Conservation (phyloP, 2,888 invertebrate species). For the Stegana nigrithorax region DNA sequence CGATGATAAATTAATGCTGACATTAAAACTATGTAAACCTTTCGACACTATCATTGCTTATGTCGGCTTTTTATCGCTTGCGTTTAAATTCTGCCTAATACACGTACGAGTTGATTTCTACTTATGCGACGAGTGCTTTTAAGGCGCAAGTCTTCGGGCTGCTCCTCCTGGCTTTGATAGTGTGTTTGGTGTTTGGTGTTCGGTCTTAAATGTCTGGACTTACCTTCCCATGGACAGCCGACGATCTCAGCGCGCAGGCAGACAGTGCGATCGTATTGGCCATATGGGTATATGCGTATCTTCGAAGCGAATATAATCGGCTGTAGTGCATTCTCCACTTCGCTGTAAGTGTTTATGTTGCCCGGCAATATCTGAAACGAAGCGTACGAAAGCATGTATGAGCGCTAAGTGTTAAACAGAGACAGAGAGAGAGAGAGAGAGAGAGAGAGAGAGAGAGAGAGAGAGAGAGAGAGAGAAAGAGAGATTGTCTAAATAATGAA, state of each 20-base stretch:
- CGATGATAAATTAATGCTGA: conserved; percentile 57
- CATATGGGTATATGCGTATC: conserved; percentile 83
- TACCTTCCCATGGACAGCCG: conserved; percentile 83
- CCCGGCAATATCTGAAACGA: conserved; percentile 80
- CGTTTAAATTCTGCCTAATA: conserved; percentile 38
- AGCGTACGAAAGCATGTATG: too few species aligned
- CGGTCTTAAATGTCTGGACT: too few species aligned
- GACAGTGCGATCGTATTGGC: conserved; percentile 80
- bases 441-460: too few species aligned
- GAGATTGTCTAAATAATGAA: too few species aligned
- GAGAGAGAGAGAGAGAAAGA: too few species aligned
- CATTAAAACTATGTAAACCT: conserved; percentile 59
- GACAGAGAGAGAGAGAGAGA: too few species aligned
- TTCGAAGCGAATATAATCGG: conserved; percentile 82
- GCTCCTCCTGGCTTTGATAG: too few species aligned
- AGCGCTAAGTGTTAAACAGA: conserved; percentile 1
- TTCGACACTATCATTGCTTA: conserved; percentile 55
- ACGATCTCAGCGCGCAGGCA: conserved; percentile 86
- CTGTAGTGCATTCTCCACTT: conserved; percentile 78
- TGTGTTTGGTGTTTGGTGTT: too few species aligned
- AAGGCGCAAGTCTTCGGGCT: too few species aligned
- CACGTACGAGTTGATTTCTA: too few species aligned
- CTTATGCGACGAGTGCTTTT: neutral
- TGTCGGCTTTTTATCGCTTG: conserved; percentile 49
- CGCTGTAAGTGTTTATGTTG: conserved; percentile 83